These are phyloP conservation scores for Ceryle rudis DNA, from an alignment of 2,797 vertebrate species.

Conservation along the genomic window DNA sequence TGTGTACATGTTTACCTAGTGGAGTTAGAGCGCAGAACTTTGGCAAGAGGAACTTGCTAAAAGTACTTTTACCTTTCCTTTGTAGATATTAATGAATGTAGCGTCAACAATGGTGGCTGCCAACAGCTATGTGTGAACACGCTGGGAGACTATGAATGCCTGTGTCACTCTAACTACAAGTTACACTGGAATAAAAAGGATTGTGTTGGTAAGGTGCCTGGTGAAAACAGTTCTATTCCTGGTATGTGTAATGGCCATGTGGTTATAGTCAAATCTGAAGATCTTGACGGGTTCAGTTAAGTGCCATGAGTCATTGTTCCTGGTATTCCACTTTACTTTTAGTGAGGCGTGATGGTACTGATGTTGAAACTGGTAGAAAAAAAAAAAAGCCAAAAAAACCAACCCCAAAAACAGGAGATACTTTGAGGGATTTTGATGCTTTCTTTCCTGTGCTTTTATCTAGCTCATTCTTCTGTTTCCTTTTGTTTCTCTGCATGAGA, in stretches of 20 bases:
- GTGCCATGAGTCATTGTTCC: not conserved
- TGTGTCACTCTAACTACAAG: constrained; percentile 89
- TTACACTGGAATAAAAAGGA: constrained; percentile 99
- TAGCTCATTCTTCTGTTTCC: constrained; percentile 30
- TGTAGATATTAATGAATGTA: constrained; percentile 95
- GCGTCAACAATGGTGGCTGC: constrained; percentile 94
- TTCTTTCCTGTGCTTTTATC: constrained; percentile 77
- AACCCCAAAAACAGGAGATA: constrained; percentile 92
- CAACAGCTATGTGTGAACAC: constrained; percentile 92
- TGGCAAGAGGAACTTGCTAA: not conserved
- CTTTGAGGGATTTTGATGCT: constrained; percentile 84
- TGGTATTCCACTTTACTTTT: not conserved
- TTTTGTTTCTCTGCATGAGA: constrained; percentile 59
- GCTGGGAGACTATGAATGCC: constrained; percentile 89
- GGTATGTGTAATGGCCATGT: not conserved
- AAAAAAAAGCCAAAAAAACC: too few species aligned
- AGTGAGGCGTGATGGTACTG: not conserved
- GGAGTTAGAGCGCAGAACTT: not conserved
- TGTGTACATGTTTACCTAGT: not conserved
- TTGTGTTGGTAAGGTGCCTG: constrained; percentile 91
- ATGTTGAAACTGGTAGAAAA: constrained; percentile 47
- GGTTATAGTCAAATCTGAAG: not conserved
- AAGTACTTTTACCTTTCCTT: constrained; percentile 27
- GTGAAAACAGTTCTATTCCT: not conserved
- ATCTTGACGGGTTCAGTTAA: not conserved